Base-by-base conservation (phyloP, 1,140 invertebrate species). In the Daktulosphaira vitifoliae region DNA sequence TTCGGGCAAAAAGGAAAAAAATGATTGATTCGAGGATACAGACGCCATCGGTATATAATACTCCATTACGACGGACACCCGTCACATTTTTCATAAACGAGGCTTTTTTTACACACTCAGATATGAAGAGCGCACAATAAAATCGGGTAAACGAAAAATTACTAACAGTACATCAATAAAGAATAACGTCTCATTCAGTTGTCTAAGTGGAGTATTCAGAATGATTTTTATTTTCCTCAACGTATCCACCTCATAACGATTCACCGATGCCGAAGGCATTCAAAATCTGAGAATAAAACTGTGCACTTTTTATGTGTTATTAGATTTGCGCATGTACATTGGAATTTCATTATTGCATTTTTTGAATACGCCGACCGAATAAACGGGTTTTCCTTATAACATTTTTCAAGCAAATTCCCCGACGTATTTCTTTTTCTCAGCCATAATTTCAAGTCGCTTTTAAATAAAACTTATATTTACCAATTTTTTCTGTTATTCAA, bases 1-100 rank as follows among this genome's bases (percentile, higher is more conserved):
- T 13, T 3, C n/a, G 6, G n/a, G 2, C 3, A n/a, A 39, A 15
- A 13, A 3, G 23, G 42, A 23, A 20, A 59, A 46, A 46, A 54
- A 59, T 59, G 54, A 59, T 59, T 59, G 54, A 59, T 59, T 59
- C 25, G 54, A 59, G 54, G 54, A 46, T 16, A 16, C 53, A 42
- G 37, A 56, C 37, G 53, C 54, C 39, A 29, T 26, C 39, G 22
- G 39, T 59, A 59, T 42, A 54, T 56, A 54, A 39, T 56, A 59
- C 54, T 59, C 54, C 54, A 59, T 59, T 59, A 59, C 54, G 39
- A 59, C 54, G 54, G 54, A 59, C 54, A 29, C 54, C 54, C 54
- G 54, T 59, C 54, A 59, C 54, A 59, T 59, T 59, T 59, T 59
- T 46, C 39, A 59, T 44, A 46, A 6, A 8, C 29, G 29, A 33